Conservation (phyloP, 2,888 invertebrate species). For the Tetragnatha montana region DNA sequence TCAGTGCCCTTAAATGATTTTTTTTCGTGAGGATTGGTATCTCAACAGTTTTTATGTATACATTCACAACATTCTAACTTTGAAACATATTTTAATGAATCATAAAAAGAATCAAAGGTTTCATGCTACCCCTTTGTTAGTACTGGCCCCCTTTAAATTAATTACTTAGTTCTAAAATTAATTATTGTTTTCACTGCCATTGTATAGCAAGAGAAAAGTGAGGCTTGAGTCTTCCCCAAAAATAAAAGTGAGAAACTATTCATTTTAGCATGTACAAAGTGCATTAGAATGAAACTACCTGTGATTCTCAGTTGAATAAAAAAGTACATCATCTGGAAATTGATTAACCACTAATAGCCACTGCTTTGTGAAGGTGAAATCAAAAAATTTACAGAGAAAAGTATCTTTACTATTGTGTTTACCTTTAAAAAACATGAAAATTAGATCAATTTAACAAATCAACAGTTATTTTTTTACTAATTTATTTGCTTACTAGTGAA, state of each 20-base stretch:
- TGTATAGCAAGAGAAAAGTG: constrained; percentile 67
- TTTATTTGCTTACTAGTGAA: background rate
- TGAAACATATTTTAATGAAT: no score
- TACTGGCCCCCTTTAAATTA: constrained; percentile 13
- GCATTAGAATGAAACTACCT: constrained; percentile 37
- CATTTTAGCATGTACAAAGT: constrained; percentile 55
- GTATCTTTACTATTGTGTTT: background rate
- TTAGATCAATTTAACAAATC: background rate
- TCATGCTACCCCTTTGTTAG: background rate
- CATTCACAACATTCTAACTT: no score
- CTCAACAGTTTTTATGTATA: no score
- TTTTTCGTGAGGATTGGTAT: no score
- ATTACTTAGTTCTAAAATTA: constrained; percentile 19
- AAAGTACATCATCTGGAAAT: constrained; percentile 6
- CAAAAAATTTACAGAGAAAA: background rate
- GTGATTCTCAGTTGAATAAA: constrained; percentile 21
- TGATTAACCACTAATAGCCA: constrained; percentile 51
- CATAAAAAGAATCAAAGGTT: no score
- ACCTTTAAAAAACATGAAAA: background rate
- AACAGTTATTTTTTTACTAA: background rate
- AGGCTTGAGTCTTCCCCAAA: constrained; percentile 51
- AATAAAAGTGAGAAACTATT: constrained; percentile 56
- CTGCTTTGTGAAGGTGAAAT: constrained; percentile 11
- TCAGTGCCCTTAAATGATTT: no score
- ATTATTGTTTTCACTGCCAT: constrained; percentile 64